These are phyloP conservation scores for Elymnias hypermnestra DNA, from an alignment of 1,140 invertebrate genomes.

Conservation along the genomic window DNA sequence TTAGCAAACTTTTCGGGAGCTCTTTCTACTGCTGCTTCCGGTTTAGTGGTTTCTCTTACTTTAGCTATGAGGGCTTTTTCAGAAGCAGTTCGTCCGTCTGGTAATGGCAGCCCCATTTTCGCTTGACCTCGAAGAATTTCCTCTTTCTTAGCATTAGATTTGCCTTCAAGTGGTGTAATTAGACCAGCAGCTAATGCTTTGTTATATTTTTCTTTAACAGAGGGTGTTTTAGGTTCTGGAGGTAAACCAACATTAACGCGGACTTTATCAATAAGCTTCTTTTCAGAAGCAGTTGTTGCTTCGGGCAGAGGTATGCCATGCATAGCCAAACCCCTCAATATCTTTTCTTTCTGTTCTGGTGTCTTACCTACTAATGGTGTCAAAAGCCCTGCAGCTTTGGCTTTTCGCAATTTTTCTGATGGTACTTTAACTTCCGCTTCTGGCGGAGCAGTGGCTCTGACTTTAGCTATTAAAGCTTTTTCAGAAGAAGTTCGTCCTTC, in stretches of 20 bases:
- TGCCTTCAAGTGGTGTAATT: conserved; percentile 24
- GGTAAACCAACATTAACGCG: conserved; percentile 22
- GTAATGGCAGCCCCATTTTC: conserved; percentile 17
- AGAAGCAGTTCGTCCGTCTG: conserved; percentile 20
- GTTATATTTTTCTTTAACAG: conserved; percentile 10
- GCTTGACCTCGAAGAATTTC: conserved; percentile 10
- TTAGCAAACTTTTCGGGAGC: too few species aligned
- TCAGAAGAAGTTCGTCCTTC: conserved; percentile 23
- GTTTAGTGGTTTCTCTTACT: conserved; percentile 4
- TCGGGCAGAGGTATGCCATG: conserved; percentile 27
- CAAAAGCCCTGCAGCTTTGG: conserved; percentile 15
- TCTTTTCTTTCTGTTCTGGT: conserved; percentile 30
- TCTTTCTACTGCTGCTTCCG: conserved; percentile 3
- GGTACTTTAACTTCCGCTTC: neutral
- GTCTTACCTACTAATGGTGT: conserved; percentile 22
- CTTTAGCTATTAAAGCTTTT: conserved; percentile 20
- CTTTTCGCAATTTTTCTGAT: conserved; percentile 14
- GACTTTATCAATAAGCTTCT: conserved; percentile 21
- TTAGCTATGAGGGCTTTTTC: conserved; percentile 26
- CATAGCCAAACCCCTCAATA: conserved; percentile 21
- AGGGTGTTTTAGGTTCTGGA: conserved; percentile 15
- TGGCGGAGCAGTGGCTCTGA: conserved; percentile 5
- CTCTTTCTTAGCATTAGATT: conserved; percentile 7
- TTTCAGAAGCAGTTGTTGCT: conserved; percentile 27
- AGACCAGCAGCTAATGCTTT: conserved; percentile 11